Base-by-base conservation (phyloP, 1,140 invertebrate species). In the Anoplophora glabripennis region DNA sequence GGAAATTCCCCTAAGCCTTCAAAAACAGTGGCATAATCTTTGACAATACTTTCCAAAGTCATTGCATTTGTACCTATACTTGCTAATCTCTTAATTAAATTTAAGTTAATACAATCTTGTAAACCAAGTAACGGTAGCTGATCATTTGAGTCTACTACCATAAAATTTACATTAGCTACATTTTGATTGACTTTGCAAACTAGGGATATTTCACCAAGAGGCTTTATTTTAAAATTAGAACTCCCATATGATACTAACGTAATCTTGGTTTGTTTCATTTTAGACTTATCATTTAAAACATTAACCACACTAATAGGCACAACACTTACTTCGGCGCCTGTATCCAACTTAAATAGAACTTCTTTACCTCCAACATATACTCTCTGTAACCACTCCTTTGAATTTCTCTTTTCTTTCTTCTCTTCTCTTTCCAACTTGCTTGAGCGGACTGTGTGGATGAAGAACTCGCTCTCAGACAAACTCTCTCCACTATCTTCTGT, bases 31-130 rank as follows among this genome's bases (percentile, higher is more conserved):
- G 21, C n/a, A 14, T 42, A 12, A 12, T 9, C 1, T 38, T 0
- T 33, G 5, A 28, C 2, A 47, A 47, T 18, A 47, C n/a, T 15
- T 47, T 47, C 14, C 9, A 28, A 47, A 17, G n/a, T 17, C 5
- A 17, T 3, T 5, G 5, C 21, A 28, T 28, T 12, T 47, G n/a
- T 5, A 47, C 21, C 9, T 36, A 9, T 28, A 47, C 34, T n/a
- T 45, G 33, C 48, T 38, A 53, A 4, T 33, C 47, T 35, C 33
- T 49, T 35, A 5, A 49, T 12, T n/a, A 49, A 11, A 11, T 34
- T 36, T 7, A 49, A 49, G 11, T 15, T 45, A 5, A 45, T 10
- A 15, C 42, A 45, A 45, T 12, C 44, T 45, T 15, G 28, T 45
- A 45, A 45, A 14, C 44, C 44, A 7, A 45, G 10, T 17, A 45